Evolutionary conservation across 2,797 vertebrate species (phyloP), one percentile per base, ranked within the genome.

Genomic region (Euthynnus affinis): DNA sequence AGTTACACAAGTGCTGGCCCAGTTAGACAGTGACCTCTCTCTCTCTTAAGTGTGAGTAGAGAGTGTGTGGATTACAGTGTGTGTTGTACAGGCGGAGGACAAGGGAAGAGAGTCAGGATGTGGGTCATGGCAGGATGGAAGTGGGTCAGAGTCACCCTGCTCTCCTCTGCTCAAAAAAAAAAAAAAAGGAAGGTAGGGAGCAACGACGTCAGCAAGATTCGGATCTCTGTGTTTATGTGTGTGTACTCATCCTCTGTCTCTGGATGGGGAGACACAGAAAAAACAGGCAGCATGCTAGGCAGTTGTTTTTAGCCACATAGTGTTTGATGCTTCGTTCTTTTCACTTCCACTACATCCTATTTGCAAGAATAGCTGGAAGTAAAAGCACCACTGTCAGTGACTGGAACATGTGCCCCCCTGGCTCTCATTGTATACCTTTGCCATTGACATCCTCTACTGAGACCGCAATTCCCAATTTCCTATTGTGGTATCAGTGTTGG

Each of bases 111-210:
- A 84, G 68, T 29, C 64, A 72, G 68, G 73, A 94, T 93, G 83
- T 90, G 78, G 88, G 87, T 91, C 87, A 87, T 58, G 53, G 70
- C 83, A 78, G 76, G 77, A 76, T 86, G 87, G 82, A 93, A 92
- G 81, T 93, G 85, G 92, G 91, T 93, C 91, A 90, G 34, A 75
- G 82, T 85, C 73, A 80, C 76, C 78, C 58, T 80, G 74, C 66
- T 55, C 78, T 78, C 34, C 7, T 61, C 51, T 56, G 42, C n/a
- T 74, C 20, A 37, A 56, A 79, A 40, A 79, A 68, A 57, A 77
- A 69, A 68, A 37, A 56, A 79, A 40, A 79, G 71, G 59, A 77
- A 69, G 70, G 29, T 42, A 51, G 59, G 59, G 53, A 70, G 74
- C 27, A 9, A 13, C 7, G 9, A 52, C 22, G 34, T 80, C 71